Evolutionary conservation across 2,113 vertebrate genomes (phyloP).

Genomic region (Numida meleagris): DNA sequence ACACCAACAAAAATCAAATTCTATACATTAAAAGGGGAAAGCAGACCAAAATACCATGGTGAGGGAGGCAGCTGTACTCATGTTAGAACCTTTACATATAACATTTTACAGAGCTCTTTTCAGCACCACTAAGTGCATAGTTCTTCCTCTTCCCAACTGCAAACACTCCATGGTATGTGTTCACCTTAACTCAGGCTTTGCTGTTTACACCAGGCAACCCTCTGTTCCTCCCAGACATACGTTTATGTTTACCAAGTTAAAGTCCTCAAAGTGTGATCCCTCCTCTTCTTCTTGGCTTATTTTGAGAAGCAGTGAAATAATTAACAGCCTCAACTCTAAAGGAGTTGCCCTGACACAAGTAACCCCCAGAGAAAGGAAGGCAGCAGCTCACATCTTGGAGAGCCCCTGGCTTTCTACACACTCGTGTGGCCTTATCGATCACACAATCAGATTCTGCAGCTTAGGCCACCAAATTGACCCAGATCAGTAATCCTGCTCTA

Average conservation of each 20-base stretch:
- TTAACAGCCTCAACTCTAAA: neutral
- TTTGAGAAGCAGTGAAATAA: neutral
- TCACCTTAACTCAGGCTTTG: neutral
- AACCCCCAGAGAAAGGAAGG: neutral
- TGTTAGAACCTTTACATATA: neutral
- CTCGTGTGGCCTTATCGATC: neutral
- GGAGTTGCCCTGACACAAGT: neutral
- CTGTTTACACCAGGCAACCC: neutral
- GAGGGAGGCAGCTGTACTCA: neutral
- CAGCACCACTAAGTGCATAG: neutral
- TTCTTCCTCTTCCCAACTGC: neutral
- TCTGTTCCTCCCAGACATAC: neutral
- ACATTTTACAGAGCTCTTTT: neutral
- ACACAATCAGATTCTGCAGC: neutral
- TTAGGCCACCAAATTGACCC: neutral
- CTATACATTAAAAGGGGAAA: neutral
- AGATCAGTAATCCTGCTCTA: neutral
- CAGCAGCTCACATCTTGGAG: neutral
- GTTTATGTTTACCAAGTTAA: neutral
- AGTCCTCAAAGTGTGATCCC: neutral
- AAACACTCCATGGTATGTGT: rapidly evolving
- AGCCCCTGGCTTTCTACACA: neutral
- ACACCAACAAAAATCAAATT: rapidly evolving
- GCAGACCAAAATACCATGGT: neutral
- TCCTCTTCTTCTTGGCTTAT: neutral